These are phyloP conservation scores for Agrotis ipsilon DNA, from an alignment of 2,888 invertebrate genomes.

Conservation along the genomic window DNA sequence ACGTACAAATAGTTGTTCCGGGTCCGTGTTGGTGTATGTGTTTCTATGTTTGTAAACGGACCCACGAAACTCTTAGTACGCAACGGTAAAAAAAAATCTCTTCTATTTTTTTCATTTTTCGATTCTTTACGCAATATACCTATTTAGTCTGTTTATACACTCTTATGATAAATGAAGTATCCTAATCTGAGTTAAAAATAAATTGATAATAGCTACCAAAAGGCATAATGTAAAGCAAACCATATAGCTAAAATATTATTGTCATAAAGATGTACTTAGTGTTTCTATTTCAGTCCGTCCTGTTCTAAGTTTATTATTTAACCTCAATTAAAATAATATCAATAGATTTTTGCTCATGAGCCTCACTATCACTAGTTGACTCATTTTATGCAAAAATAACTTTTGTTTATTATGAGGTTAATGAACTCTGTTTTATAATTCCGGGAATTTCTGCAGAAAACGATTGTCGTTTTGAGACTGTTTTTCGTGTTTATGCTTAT, in stretches of 20 bases:
- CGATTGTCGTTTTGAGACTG: neutral
- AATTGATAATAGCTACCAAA: too few species aligned
- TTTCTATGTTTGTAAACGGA: too few species aligned
- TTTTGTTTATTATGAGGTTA: neutral
- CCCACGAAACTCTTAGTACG: too few species aligned
- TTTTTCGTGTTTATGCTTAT: neutral
- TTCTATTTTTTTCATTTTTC: too few species aligned
- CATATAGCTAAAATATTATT: conserved; percentile 12
- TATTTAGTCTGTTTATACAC: too few species aligned
- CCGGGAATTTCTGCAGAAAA: neutral
- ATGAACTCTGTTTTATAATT: neutral
- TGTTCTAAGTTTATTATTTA: neutral
- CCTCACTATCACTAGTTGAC: conserved; percentile 1
- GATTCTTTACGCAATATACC: too few species aligned
- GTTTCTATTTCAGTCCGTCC: neutral
- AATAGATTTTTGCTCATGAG: neutral
- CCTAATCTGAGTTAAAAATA: too few species aligned
- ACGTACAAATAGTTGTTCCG: too few species aligned
- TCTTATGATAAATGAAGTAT: too few species aligned
- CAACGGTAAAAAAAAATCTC: too few species aligned
- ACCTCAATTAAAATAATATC: neutral
- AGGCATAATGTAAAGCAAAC: too few species aligned
- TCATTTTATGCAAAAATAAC: conserved; percentile 14
- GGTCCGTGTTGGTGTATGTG: too few species aligned
- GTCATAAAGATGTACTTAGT: neutral